Base-by-base conservation (phyloP, 2,797 vertebrate genomes). In the Acanthurus leucopareius region DNA sequence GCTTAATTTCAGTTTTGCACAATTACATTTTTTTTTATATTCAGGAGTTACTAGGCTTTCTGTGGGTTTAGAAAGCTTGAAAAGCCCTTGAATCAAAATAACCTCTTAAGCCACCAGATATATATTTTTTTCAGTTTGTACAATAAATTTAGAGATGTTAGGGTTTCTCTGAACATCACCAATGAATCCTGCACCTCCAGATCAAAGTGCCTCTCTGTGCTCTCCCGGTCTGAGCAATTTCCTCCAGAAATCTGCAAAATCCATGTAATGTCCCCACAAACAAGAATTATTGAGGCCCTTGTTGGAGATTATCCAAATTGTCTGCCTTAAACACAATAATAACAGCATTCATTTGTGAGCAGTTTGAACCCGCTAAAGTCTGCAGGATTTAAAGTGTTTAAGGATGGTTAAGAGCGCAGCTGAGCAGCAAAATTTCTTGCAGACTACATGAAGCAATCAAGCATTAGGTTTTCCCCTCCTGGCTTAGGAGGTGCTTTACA, bases 331-430 rank as follows among this genome's bases (percentile, higher is more conserved):
- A 61, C 16, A 10, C 61, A 53, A 38, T 75, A 62, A 81, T 75
- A 62, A 81, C 82, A 25, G 42, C 58, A 22, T 66, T 73, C 28
- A 75, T 48, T 58, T 13, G 59, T 35, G 44, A 77, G 35, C 63
- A 72, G 68, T 80, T 73, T 77, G 28, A 73, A 40, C 25, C n/a
- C 68, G 44, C 67, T 73, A 59, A 77, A 84, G 63, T 51, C 60
- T 54, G 53, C 47, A 68, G 70, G 77, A 71, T 84, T 85, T 64
- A 22, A 67, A 72, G 73, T 70, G 58, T 80, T 89, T 80, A 90
- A 69, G 4, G 2, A 67, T 52, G 68, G 66, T 78, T 69, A 58
- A 65, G 38, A 68, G 74, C 47, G 66, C 67, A 77, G 69, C 82
- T 78, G 69, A 78, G 54, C 40, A 13, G 69, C 42, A 54, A 80